Evolutionary conservation across 35 echinoderm and acorn worm genomes (phyloP).

Genomic region (Ophioderma brevispina): DNA sequence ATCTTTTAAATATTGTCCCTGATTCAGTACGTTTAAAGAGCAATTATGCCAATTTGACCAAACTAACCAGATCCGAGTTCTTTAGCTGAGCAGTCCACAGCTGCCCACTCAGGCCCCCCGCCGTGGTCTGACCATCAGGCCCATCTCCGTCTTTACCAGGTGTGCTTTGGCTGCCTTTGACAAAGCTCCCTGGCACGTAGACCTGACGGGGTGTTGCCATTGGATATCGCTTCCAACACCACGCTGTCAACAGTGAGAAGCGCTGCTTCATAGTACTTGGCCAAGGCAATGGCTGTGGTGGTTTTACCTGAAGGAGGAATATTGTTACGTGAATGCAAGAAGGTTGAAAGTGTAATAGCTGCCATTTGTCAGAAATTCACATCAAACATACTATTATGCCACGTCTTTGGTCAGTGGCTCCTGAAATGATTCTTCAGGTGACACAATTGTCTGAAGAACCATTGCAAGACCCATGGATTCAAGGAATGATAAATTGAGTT

Average conservation of each 20-base stretch:
- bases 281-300: slow-evolving; percentile 82
- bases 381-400: too few species aligned
- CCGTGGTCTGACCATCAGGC: slow-evolving; percentile 50
- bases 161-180: slow-evolving; percentile 93
- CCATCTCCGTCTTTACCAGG: slow-evolving; percentile 78
- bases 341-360: too few species aligned
- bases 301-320: slow-evolving; percentile 78
- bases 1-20: too few species aligned
- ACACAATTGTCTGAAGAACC: too few species aligned
- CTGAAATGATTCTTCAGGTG: too few species aligned
- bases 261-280: slow-evolving; percentile 97
- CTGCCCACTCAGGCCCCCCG: slow-evolving; percentile 92
- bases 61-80: slow-evolving; percentile 61
- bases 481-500: too few species aligned
- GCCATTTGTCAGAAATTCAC: too few species aligned
- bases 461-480: too few species aligned
- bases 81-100: slow-evolving; percentile 78
- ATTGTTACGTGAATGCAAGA: too few species aligned
- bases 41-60: too few species aligned
- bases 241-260: slow-evolving; percentile 93
- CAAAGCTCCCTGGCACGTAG: slow-evolving; percentile 91
- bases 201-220: slow-evolving; percentile 84
- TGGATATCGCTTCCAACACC: slow-evolving; percentile 93
- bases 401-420: too few species aligned
- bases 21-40: too few species aligned